These are phyloP conservation scores for Phymastichus coffea DNA, from an alignment of 1,140 invertebrate genomes.

Conservation along the genomic window DNA sequence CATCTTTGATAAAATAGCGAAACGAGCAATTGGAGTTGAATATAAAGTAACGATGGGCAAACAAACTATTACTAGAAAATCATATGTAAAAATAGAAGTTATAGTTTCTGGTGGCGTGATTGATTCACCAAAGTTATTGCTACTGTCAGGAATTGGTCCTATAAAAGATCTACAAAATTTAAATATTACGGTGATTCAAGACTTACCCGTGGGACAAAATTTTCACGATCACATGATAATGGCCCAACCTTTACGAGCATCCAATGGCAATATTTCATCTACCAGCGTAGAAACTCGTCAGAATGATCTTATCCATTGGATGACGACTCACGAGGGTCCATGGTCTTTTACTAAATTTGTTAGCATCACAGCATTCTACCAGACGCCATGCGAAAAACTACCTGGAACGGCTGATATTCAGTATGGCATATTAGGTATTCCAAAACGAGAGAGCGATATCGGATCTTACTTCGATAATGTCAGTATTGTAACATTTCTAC, in stretches of 20 bases:
- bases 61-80: slow-evolving; percentile 34
- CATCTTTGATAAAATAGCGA: slow-evolving; percentile 54
- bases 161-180: slow-evolving; percentile 55
- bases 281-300: not conserved
- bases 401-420: not conserved
- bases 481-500: slow-evolving; percentile 58
- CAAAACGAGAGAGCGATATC: not conserved
- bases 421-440: slow-evolving; percentile 27
- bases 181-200: slow-evolving; percentile 45
- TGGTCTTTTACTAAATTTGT: not conserved
- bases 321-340: not conserved
- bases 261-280: not conserved
- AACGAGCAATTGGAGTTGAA: slow-evolving; percentile 12
- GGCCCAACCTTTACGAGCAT: not conserved
- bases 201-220: slow-evolving; percentile 63
- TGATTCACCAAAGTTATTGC: slow-evolving; percentile 71
- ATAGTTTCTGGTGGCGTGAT: slow-evolving; percentile 70
- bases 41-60: slow-evolving; percentile 24
- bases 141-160: slow-evolving; percentile 69
- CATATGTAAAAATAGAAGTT: slow-evolving; percentile 58
- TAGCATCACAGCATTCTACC: not conserved
- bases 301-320: not conserved
- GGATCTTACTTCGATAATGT: not conserved
- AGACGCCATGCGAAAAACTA: not conserved
- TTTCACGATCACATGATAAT: slow-evolving; percentile 55